Evolutionary conservation across 2,888 invertebrate species (phyloP).

Genomic region (Balanococcus diminutus): DNA sequence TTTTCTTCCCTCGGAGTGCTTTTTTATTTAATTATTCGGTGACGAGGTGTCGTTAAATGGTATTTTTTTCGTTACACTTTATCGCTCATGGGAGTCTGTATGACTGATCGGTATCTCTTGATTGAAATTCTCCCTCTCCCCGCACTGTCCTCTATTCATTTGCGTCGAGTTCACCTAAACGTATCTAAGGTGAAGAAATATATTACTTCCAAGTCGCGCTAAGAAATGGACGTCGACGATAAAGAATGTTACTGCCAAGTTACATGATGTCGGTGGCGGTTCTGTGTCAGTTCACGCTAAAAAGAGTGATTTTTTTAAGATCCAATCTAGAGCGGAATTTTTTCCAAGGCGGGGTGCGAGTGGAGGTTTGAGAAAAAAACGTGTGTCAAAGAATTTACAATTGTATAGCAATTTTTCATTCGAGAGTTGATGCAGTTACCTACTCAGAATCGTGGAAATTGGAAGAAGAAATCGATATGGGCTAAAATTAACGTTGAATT

Average conservation of each 20-base stretch:
- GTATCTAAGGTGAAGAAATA: background rate
- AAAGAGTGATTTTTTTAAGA: background rate
- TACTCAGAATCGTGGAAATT: background rate
- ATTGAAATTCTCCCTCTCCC: background rate
- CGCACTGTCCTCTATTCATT: background rate
- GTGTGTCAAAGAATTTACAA: background rate
- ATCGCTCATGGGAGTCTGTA: background rate
- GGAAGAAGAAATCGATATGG: background rate
- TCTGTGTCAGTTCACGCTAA: background rate
- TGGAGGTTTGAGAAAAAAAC: background rate
- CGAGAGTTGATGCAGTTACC: background rate
- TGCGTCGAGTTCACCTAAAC: background rate
- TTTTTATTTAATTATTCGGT: conserved; percentile 29
- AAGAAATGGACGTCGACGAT: background rate
- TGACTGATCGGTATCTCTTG: conserved; percentile 23
- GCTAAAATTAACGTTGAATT: background rate
- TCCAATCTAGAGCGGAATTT: background rate
- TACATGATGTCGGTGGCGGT: background rate
- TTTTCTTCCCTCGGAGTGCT: background rate
- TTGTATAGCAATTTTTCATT: no score
- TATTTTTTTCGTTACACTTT: background rate
- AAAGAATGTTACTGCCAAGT: background rate
- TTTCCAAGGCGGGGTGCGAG: background rate
- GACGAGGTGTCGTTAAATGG: conserved; percentile 2
- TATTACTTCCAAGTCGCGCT: background rate